Base-by-base conservation (phyloP, 92 coral and sea anemone species). In the Actinostola sp. region DNA sequence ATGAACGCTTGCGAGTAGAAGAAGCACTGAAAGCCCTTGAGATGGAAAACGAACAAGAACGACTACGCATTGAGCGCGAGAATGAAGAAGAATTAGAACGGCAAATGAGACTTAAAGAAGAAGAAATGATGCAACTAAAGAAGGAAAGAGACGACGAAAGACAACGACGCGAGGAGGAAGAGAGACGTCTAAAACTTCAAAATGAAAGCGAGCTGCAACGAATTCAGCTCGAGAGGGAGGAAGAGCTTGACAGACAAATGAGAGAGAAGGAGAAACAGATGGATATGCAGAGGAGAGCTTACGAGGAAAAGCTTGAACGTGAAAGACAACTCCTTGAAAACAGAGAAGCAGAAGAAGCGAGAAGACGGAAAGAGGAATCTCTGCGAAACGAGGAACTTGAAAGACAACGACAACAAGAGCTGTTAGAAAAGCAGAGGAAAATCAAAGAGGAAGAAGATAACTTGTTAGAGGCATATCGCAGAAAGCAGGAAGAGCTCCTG, bases 401-500 rank as follows among this genome's bases (percentile, higher is more conserved):
- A 24, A 72, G 72, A 6, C 73, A 56, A 27, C 53, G 71, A 17
- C 85, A 89, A 31, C 67, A 64, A 13, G 87, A 82, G 49, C 36
- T 84, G 36, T 54, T 21, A 8, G 93, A 75, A 49, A 78, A 63
- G 59, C 91, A 88, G 52, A 79, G 86, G 14, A 81, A 80, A 66
- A 83, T 81, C 15, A 90, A 91, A 57, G 93, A 88, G 65, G 98
- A 93, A 48, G 98, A 92, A 11, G 95, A 95, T 29, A 72, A 87
- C 46, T 72, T 95, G 64, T 67, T 95, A 50, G 95, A 95, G 61
- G 99, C 97, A 13, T 95, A 95, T 70, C 93, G 93, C 30, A 82
- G 56, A 30, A 92, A 89, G 19, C 99, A 95, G 60, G 99, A 95
- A 39, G 89, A 84, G 53, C 54, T 95, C 73, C 64, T 95, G 8